Conservation (phyloP, 2,113 vertebrate species). For the Oxyruncus cristatus region DNA sequence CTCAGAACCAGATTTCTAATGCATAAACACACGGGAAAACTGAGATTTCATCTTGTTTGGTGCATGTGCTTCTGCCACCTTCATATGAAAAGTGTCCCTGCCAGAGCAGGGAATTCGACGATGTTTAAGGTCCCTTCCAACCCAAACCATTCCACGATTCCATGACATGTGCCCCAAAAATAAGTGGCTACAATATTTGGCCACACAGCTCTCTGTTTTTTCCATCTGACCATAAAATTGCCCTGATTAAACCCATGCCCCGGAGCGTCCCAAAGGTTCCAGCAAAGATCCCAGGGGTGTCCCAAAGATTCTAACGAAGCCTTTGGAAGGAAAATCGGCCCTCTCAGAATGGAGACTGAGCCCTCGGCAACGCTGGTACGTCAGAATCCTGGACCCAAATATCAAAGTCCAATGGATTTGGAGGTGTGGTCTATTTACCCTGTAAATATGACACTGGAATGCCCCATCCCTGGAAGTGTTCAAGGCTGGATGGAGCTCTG, state of each 20-base stretch:
- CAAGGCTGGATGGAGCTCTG: neutral
- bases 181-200: fast-evolving
- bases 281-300: neutral
- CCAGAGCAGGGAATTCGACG: neutral
- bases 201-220: fast-evolving
- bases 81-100: neutral
- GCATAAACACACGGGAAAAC: fast-evolving
- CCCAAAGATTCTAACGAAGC: neutral
- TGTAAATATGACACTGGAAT: neutral
- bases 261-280: neutral
- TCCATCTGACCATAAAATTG: fast-evolving
- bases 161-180: neutral
- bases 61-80: neutral
- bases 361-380: fast-evolving
- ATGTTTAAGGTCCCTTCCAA: neutral
- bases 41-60: neutral
- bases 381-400: neutral
- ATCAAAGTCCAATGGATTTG: fast-evolving
- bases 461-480: neutral
- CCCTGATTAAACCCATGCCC: fast-evolving
- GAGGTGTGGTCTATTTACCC: neutral
- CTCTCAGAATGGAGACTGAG: fast-evolving
- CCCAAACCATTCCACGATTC: neutral
- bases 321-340: neutral
- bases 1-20: neutral